These are phyloP conservation scores for Xylota sylvarum DNA, from an alignment of 2,888 invertebrate species.

Conservation along the genomic window DNA sequence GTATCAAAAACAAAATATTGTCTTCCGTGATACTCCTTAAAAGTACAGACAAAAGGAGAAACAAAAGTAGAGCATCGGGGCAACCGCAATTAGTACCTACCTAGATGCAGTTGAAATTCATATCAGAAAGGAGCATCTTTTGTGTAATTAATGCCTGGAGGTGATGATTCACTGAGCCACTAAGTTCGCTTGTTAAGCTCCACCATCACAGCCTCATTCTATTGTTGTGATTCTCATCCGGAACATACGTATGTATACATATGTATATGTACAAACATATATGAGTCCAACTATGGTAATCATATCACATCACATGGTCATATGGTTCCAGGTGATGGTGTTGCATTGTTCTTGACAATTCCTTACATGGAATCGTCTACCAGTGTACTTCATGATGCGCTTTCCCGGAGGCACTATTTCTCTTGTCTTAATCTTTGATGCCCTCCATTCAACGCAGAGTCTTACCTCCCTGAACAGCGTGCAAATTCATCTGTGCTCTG, in stretches of 20 bases:
- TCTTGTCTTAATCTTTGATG: constrained; percentile 55
- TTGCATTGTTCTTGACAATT: constrained; percentile 73
- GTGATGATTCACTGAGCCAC: constrained; percentile 61
- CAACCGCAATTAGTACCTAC: constrained; percentile 34
- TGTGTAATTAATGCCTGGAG: constrained; percentile 65
- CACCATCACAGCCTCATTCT: constrained; percentile 38
- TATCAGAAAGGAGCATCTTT: constrained; percentile 46
- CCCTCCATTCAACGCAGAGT: constrained; percentile 35
- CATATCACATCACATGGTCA: constrained; percentile 58
- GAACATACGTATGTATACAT: constrained; percentile 41
- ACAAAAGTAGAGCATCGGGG: constrained; percentile 51
- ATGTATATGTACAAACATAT: too few species aligned
- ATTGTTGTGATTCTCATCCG: constrained; percentile 60
- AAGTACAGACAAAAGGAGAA: background rate
- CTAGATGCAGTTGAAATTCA: constrained; percentile 43
- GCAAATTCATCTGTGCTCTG: constrained; percentile 38
- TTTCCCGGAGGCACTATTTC: constrained; percentile 51
- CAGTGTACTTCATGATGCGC: constrained; percentile 6
- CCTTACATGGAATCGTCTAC: constrained; percentile 43
- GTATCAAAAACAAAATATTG: background rate
- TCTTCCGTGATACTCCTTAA: background rate
- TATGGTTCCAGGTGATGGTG: constrained; percentile 68
- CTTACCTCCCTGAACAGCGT: constrained; percentile 16
- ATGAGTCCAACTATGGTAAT: constrained; percentile 54
- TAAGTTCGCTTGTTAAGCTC: constrained; percentile 33